Evolutionary conservation across 2,113 vertebrate species (phyloP).

Genomic region (Gymnarchus niloticus): DNA sequence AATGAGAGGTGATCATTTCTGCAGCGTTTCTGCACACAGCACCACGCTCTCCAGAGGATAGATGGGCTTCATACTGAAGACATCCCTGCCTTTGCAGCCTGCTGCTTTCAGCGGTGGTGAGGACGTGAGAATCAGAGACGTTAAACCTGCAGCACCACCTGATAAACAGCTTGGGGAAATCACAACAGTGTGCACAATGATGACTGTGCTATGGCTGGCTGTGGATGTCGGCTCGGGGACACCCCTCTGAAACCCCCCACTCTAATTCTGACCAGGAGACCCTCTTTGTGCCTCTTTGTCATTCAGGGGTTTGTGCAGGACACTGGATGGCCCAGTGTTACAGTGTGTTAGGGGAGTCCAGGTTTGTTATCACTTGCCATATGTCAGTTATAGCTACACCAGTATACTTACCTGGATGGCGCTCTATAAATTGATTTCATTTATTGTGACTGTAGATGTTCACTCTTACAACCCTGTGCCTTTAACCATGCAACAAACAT

Average conservation of each 20-base stretch:
- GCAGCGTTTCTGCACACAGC: slow-evolving; percentile 54
- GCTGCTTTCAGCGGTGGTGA: slow-evolving; percentile 41
- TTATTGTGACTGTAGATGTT: neutral
- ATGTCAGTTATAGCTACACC: neutral
- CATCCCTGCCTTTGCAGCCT: slow-evolving; percentile 26
- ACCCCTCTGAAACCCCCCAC: neutral
- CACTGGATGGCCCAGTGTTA: neutral
- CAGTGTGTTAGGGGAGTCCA: neutral
- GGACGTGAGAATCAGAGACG: slow-evolving; percentile 24
- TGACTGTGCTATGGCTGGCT: neutral
- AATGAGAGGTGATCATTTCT: slow-evolving; percentile 60
- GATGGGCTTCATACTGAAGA: slow-evolving; percentile 60
- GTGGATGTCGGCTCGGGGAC: neutral
- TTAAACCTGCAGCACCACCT: neutral
- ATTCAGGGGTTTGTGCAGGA: neutral
- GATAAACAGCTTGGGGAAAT: neutral
- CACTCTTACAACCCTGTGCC: neutral
- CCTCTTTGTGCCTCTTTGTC: neutral
- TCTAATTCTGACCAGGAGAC: neutral
- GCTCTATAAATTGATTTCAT: neutral
- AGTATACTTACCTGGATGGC: neutral
- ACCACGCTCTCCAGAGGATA: slow-evolving; percentile 55
- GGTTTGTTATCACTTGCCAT: neutral
- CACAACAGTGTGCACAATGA: too few relatives aligned
- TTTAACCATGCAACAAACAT: neutral